Conservation (phyloP, 2,113 vertebrate species). For the Sinocyclocheilus rhinocerous region DNA sequence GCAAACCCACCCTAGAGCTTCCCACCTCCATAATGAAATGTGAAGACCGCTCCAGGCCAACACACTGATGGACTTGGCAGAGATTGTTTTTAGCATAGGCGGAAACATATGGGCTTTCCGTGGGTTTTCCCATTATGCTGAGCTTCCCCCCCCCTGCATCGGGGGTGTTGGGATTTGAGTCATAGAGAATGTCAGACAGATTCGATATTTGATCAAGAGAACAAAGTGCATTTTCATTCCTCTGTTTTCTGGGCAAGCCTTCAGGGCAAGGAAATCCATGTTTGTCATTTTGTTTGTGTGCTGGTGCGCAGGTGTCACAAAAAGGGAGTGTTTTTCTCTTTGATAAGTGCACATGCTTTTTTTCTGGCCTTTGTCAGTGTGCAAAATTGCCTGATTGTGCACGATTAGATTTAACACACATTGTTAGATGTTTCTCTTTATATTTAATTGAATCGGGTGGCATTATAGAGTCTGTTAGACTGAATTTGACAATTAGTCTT, state of each 20-base stretch:
- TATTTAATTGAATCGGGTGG: slow-evolving; percentile 25
- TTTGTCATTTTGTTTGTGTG: slow-evolving; percentile 25
- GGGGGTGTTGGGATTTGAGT: slow-evolving; percentile 48
- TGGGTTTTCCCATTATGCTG: slow-evolving; percentile 55
- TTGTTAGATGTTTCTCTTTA: slow-evolving; percentile 25
- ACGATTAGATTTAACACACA: background rate
- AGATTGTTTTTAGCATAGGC: slow-evolving; percentile 42
- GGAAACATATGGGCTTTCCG: slow-evolving; percentile 35
- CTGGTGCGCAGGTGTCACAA: background rate
- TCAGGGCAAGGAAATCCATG: background rate
- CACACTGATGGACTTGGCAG: slow-evolving; percentile 39
- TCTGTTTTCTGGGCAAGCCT: background rate
- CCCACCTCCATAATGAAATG: slow-evolving; percentile 24
- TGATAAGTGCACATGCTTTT: background rate
- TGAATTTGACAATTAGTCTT: slow-evolving; percentile 41
- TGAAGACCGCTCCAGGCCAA: slow-evolving; percentile 14
- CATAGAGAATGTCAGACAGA: slow-evolving; percentile 41
- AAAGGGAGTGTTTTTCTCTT: background rate
- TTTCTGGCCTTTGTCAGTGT: slow-evolving; percentile 1
- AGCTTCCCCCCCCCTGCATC: background rate
- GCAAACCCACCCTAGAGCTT: slow-evolving; percentile 32
- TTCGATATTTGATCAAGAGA: slow-evolving; percentile 51
- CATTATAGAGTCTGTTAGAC: slow-evolving; percentile 20
- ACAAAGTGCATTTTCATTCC: slow-evolving; percentile 27
- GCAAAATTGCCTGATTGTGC: background rate